phyloP scores from a whole-genome alignment of 2,888 invertebrate genomes.

The Abrostola triplasia region DNA sequence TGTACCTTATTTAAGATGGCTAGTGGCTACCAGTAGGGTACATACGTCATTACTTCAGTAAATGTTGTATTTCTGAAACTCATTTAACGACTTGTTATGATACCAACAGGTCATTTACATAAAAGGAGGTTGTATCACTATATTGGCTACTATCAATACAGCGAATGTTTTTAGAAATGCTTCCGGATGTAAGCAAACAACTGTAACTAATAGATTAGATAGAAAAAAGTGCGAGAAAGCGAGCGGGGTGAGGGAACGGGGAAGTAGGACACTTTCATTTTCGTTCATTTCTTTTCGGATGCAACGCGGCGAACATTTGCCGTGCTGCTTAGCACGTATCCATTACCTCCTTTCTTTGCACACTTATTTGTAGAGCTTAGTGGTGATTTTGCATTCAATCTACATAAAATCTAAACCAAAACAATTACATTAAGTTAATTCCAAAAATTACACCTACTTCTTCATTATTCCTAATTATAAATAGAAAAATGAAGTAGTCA shows the following conservation, averaged over 20 bases:
- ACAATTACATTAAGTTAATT: constrained; percentile 10
- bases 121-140: constrained; percentile 23
- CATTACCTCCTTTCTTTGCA: constrained; percentile 79
- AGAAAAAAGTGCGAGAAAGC: constrained; percentile 84
- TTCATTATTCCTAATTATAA: too few relatives aligned
- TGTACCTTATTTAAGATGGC: too few relatives aligned
- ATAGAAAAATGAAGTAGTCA: too few relatives aligned
- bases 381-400: constrained; percentile 58
- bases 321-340: constrained; percentile 79
- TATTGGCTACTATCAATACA: constrained; percentile 48
- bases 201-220: constrained; percentile 81
- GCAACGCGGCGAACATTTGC: constrained; percentile 80
- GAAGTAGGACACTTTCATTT: constrained; percentile 87
- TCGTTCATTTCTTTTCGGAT: constrained; percentile 88
- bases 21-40: neutral
- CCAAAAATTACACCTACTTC: too few relatives aligned
- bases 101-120: constrained; percentile 28
- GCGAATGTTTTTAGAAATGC: constrained; percentile 55
- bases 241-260: constrained; percentile 68
- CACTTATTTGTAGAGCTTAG: constrained; percentile 69
- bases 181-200: constrained; percentile 70
- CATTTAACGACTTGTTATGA: constrained; percentile 14
- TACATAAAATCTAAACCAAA: constrained; percentile 37
- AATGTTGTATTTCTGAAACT: constrained; percentile 25
- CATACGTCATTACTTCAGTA: neutral